A percentile compares a stretch with the other conserved stretches of the same genome.
Conservation (phyloP, 2,888 invertebrate species). For the Athrips mouffetella region DNA sequence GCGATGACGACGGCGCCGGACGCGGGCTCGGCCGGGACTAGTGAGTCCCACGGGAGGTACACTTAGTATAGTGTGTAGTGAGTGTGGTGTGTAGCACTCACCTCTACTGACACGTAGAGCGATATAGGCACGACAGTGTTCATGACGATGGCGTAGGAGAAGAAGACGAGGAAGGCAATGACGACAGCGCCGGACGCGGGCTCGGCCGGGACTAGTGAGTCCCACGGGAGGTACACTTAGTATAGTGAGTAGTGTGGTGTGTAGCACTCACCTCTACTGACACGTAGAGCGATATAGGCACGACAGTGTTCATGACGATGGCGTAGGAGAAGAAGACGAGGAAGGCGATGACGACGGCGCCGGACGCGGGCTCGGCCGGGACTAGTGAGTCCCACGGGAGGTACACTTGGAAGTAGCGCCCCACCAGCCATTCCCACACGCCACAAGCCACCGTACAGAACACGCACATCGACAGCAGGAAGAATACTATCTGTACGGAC, state of each 20-base stretch:
- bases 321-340: constrained; percentile 99
- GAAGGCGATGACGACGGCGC: constrained; percentile 95
- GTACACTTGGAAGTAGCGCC: constrained; percentile 91
- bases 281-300: constrained; percentile 99
- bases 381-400: constrained; percentile 97
- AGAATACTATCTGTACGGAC: constrained; percentile 94
- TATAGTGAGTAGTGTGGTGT: not conserved
- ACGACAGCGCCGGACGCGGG: too few species aligned
- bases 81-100: too few species aligned
- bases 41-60: constrained; percentile 96
- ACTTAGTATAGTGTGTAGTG: constrained; percentile 44
- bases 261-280: constrained; percentile 86
- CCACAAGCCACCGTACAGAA: constrained; percentile 98
- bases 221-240: constrained; percentile 94
- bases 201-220: constrained; percentile 91
- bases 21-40: constrained; percentile 92
- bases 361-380: constrained; percentile 88
- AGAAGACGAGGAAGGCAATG: too few species aligned
- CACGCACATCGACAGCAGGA: constrained; percentile 97
- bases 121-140: constrained; percentile 99
- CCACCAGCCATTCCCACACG: constrained; percentile 97
- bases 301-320: constrained; percentile 99
- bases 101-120: too few species aligned
- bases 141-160: constrained; percentile 99
- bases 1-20: too few species aligned